phyloP scores from a whole-genome alignment of 2,113 vertebrate species.

The Upupa epops region DNA sequence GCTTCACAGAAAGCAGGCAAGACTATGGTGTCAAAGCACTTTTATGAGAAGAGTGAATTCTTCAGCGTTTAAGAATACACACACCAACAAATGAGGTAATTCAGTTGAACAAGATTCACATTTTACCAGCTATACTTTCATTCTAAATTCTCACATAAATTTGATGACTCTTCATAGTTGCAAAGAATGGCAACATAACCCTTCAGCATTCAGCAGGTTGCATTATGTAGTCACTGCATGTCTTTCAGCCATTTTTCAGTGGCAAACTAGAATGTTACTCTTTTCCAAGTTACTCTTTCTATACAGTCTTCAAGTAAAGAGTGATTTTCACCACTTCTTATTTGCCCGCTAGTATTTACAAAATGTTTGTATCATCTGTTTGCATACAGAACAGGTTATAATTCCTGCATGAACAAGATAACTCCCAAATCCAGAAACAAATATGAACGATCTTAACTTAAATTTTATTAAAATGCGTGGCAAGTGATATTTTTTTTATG shows the following conservation, averaged over 20 bases:
- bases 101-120: accelerated
- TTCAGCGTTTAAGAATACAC: neutral
- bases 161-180: neutral
- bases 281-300: neutral
- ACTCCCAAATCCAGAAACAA: neutral
- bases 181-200: neutral
- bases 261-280: neutral
- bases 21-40: neutral
- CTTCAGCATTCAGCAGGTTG: neutral
- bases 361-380: neutral
- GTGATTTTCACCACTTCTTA: neutral
- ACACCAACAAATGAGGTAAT: neutral
- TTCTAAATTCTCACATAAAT: neutral
- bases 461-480: neutral
- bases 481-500: neutral
- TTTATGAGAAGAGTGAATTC: neutral
- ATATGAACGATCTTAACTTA: neutral
- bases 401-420: neutral
- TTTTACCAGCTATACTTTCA: neutral
- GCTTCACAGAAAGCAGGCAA: neutral
- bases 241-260: neutral
- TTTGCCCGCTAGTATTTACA: neutral
- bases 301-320: neutral
- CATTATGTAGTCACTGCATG: neutral
- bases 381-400: neutral